Evolutionary conservation across 2,888 invertebrate species (phyloP).

Genomic region (Bursaphelenchus okinawaensis): DNA sequence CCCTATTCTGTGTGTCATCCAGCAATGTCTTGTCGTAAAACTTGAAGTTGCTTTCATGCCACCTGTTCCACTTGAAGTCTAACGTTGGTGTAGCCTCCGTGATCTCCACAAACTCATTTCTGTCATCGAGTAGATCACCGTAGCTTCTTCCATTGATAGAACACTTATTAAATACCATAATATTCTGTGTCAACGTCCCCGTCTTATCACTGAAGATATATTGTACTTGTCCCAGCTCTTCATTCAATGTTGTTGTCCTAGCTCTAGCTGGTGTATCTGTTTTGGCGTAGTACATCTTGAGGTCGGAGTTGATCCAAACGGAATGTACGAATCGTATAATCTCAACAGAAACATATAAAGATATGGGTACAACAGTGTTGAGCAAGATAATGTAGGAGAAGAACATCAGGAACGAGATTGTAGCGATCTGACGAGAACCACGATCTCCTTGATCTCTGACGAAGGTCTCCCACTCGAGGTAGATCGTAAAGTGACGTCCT

Average conservation of each 20-base stretch:
- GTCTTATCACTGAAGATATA: constrained; percentile 99
- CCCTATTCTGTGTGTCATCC: constrained; percentile 72
- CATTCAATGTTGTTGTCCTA: constrained; percentile 93
- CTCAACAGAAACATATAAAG: constrained; percentile 86
- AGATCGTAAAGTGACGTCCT: constrained; percentile 61
- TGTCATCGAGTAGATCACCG: constrained; percentile 68
- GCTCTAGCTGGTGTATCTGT: constrained; percentile 65
- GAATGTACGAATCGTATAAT: constrained; percentile 96
- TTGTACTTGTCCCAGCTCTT: constrained; percentile 73
- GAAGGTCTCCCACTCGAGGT: constrained; percentile 51
- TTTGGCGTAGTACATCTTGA: constrained; percentile 80
- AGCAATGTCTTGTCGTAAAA: constrained; percentile 84
- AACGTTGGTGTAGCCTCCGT: constrained; percentile 35
- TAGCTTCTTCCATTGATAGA: constrained; percentile 85
- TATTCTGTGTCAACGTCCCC: constrained; percentile 96
- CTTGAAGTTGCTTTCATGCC: constrained; percentile 83
- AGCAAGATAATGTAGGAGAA: constrained; percentile 98
- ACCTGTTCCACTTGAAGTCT: constrained; percentile 85
- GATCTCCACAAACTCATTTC: constrained; percentile 47
- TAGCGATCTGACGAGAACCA: constrained; percentile 61
- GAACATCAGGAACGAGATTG: constrained; percentile 91
- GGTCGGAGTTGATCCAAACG: constrained; percentile 97
- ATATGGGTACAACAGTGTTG: constrained; percentile 99
- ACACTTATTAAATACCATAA: constrained; percentile 99
- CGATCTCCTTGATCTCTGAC: constrained; percentile 15